Evolutionary conservation across 1,140 invertebrate species (phyloP).

Genomic region (Periplaneta americana): DNA sequence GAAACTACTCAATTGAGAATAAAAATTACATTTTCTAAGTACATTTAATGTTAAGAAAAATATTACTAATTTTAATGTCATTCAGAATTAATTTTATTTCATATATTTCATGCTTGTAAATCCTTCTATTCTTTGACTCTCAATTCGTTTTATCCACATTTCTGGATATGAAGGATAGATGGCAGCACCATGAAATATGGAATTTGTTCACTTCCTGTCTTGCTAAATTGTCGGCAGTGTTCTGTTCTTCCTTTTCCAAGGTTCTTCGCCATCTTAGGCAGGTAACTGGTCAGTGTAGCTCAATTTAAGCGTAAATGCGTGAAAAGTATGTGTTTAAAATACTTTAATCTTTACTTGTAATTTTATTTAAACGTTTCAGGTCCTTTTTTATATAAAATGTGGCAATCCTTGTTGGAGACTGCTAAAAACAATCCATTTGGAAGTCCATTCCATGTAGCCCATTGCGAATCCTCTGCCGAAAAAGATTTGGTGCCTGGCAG

Average conservation of each 20-base stretch:
- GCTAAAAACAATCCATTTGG: slow-evolving; percentile 70
- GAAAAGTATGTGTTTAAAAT: neutral
- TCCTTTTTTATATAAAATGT: slow-evolving; percentile 45
- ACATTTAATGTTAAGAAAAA: too few relatives aligned
- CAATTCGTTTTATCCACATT: too few relatives aligned
- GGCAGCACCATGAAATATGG: too few relatives aligned
- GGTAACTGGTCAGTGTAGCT: neutral
- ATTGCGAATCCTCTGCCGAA: slow-evolving; percentile 41
- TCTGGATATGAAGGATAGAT: too few relatives aligned
- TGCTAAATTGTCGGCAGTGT: too few relatives aligned
- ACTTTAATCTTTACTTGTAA: neutral
- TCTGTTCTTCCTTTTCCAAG: neutral
- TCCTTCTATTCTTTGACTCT: too few relatives aligned
- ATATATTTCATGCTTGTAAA: too few relatives aligned
- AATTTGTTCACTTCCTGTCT: too few relatives aligned
- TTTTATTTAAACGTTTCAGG: neutral
- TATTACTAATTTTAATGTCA: too few relatives aligned
- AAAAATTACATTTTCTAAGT: too few relatives aligned
- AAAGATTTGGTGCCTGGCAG: slow-evolving; percentile 9
- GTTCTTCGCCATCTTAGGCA: neutral
- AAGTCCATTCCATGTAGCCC: slow-evolving; percentile 54
- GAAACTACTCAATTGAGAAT: too few relatives aligned
- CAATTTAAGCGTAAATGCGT: neutral
- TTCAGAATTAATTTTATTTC: too few relatives aligned
- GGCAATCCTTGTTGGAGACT: slow-evolving; percentile 63